These are phyloP conservation scores for Temnothorax rugatulus DNA, from an alignment of 2,888 invertebrate genomes.

Conservation along the genomic window DNA sequence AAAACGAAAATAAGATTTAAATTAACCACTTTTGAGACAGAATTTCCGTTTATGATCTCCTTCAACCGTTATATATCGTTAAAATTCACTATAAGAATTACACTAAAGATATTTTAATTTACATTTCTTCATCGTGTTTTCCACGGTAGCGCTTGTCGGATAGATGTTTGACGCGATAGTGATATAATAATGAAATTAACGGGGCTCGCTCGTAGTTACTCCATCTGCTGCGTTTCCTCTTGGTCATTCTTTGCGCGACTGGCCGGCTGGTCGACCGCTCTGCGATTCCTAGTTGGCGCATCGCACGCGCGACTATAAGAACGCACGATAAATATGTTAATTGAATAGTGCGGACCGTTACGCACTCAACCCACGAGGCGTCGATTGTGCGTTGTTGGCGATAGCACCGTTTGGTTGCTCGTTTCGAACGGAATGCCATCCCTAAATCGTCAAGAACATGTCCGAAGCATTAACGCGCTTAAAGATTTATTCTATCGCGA, in stretches of 20 bases:
- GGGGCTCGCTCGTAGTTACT: background rate
- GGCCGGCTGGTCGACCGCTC: background rate
- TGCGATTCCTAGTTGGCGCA: conserved; percentile 3
- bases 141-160: background rate
- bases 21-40: background rate
- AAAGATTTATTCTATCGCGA: background rate
- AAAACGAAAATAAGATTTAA: background rate
- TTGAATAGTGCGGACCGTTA: conserved; percentile 76
- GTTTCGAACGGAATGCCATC: conserved; percentile 52
- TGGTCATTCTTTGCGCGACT: conserved; percentile 1
- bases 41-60: background rate
- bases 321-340: conserved; percentile 76
- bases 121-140: background rate
- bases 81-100: background rate
- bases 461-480: background rate
- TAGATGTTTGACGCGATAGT: background rate
- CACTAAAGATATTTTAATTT: background rate
- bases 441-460: background rate
- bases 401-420: conserved; percentile 59
- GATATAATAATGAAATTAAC: conserved; percentile 47
- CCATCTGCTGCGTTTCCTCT: background rate
- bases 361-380: conserved; percentile 43
- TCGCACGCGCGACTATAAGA: conserved; percentile 24
- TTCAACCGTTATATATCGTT: background rate
- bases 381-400: conserved; percentile 51